phyloP scores from a whole-genome alignment of 2,113 vertebrate species.

The Noctilio leporinus region DNA sequence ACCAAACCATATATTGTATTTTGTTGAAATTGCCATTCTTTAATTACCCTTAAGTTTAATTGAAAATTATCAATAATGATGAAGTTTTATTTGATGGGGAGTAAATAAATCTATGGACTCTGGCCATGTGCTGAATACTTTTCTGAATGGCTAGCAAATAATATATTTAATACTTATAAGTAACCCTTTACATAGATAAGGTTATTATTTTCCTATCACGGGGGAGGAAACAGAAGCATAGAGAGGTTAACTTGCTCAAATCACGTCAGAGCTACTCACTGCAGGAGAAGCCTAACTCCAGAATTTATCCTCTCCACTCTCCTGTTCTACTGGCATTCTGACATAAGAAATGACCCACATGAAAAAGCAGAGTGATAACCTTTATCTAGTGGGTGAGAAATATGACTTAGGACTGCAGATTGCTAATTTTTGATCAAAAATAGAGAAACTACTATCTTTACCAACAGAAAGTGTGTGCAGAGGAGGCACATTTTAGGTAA shows the following conservation, averaged over 20 bases:
- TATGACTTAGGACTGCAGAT: not conserved
- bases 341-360: not conserved
- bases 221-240: not conserved
- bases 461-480: not conserved
- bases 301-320: not conserved
- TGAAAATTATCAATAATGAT: not conserved
- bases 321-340: not conserved
- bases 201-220: not conserved
- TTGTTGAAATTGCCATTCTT: not conserved
- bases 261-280: not conserved
- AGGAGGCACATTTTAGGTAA: not conserved
- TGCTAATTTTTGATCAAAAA: not conserved
- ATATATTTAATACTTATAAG: not conserved
- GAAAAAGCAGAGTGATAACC: not conserved
- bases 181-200: not conserved
- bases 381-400: not conserved
- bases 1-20: not conserved
- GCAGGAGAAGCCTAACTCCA: not conserved
- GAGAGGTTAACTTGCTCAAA: not conserved
- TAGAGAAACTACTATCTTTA: not conserved
- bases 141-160: not conserved
- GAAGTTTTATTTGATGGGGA: not conserved
- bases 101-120: not conserved
- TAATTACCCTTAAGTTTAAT: not conserved
- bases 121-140: not conserved